A percentile compares a stretch with the other conserved stretches of the same genome.
Conservation (phyloP, 2,113 vertebrate genomes). For the Apeltes quadracus region DNA sequence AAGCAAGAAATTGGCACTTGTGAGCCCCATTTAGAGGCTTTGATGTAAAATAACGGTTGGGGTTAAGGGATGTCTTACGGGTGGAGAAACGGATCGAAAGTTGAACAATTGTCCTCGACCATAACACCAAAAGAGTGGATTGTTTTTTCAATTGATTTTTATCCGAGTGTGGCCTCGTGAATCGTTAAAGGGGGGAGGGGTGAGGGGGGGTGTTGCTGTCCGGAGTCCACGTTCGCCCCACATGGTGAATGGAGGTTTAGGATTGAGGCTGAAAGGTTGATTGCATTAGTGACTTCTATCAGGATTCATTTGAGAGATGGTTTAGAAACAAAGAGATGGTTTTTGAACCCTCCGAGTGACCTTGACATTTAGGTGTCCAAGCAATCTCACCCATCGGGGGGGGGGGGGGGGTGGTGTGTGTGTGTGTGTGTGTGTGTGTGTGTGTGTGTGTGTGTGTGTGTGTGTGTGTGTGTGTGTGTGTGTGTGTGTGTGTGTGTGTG, state of each 20-base stretch:
- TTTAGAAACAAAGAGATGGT: slow-evolving; percentile 71
- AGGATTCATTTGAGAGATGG: slow-evolving; percentile 69
- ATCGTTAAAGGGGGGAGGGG: slow-evolving; percentile 15
- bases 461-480: slow-evolving; percentile 3
- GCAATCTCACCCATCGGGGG: slow-evolving; percentile 41
- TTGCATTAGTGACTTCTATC: slow-evolving; percentile 74
- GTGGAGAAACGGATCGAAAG: slow-evolving; percentile 52
- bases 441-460: no score
- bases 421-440: not conserved
- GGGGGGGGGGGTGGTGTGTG: slow-evolving; percentile 6
- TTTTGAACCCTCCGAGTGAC: slow-evolving; percentile 67
- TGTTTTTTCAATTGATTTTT: slow-evolving; percentile 61
- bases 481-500: not conserved
- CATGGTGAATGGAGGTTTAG: slow-evolving; percentile 51
- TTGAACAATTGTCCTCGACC: slow-evolving; percentile 42
- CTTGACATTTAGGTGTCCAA: slow-evolving; percentile 55
- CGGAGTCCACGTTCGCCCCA: slow-evolving; percentile 34
- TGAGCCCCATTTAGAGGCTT: slow-evolving; percentile 47
- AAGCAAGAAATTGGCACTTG: slow-evolving; percentile 52
- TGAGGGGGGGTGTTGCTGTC: slow-evolving; percentile 39
- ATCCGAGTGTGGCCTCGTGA: slow-evolving; percentile 48
- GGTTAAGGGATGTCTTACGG: slow-evolving; percentile 52
- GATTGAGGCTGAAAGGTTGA: slow-evolving; percentile 70
- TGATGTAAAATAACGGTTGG: slow-evolving; percentile 41
- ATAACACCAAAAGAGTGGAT: slow-evolving; percentile 1